Base-by-base conservation (phyloP, 2,888 invertebrate genomes). In the Xanthorhoe designata region DNA sequence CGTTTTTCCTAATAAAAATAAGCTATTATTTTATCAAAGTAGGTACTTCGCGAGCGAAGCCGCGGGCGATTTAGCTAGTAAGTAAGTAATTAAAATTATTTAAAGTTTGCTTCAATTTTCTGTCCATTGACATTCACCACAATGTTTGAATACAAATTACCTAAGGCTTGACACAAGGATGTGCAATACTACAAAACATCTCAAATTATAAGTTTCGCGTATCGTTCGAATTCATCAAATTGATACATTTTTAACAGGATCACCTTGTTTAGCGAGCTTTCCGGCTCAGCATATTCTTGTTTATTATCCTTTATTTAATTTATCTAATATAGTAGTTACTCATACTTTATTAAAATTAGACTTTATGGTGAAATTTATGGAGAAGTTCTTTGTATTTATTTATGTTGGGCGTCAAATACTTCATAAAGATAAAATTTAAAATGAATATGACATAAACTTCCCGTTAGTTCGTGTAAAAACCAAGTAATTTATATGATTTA, bases 91-190 rank as follows among this genome's bases (percentile, higher is more conserved):
- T 49, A 50, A 32, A 15, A 38, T 58, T 8, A 42, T 42, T 24
- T 47, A 45, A 61, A 24, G 55, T 54, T 49, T 54, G 17, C 49
- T 55, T 50, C 24, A 57, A 58, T 57, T 61, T 61, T 47, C 47
- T 35, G 47, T 38, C 38, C 56, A 56, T 61, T 61, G 61, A 57
- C 65, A 66, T 66, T 66, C 56, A 61, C 55, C 49, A 53, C 58
- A 35, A 54, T 56, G 45, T 64, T 63, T 57, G 63, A 60, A 56
- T 66, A 58, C 51, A 50, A 61, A 66, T 47, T 55, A 38, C 35
- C 35, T 9, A 10, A 50, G 32, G 29, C 61, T 49, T 38, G 35
- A 45, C n/a, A 45, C 52, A 50, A 66, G 50, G 58, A 61, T 50
- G 24, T 54, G 24, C n/a, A 38, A 54, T 59, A 35, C 38, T 24